Base-by-base conservation (phyloP, 2,113 vertebrate species). In the Hippocampus abdominalis region DNA sequence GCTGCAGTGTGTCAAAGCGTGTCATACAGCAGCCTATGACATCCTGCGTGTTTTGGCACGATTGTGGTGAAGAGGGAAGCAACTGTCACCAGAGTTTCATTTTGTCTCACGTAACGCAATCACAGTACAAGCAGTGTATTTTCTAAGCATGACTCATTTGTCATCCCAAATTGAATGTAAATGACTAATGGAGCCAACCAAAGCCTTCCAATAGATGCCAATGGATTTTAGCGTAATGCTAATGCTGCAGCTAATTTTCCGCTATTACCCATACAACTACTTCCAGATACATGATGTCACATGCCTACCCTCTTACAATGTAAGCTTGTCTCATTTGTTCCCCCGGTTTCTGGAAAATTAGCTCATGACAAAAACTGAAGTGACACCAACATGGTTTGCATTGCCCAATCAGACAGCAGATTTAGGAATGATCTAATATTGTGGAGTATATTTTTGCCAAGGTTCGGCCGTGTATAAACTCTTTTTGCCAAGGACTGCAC, bases 1-100 rank as follows among this genome's bases (percentile, higher is more conserved):
- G 63, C 63, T 18, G 63, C 63, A 27, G 63, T 25, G 63, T 64
- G 63, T 27, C 63, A 25, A 27, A 46, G 40, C 57, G 57, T 25
- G 63, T 63, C 61, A 63, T n/a, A 20, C 61, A n/a, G 21, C 32
- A 36, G 32, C 32, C 20, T 39, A 11, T 63, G 61, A 63, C 36
- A 40, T 21, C 20, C 36, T 4, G 61, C 61, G 10, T 61, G 61
- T 39, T n/a, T 13, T 23, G 56, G 56, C 3, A 32, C 29, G 56
- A 59, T 15, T 6, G 2, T 29, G 27, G 25, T 23, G n/a, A 11
- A 3, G 51, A n/a, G 18, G 3, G 57, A 40, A 39, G 21, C 11
- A n/a, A 63, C 20, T 39, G 32, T 63, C 60, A 59, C 56, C 56
- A n/a, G 51, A 53, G n/a, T 53, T 27, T 59, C 16, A 12, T 56